Conservation (phyloP, 1,140 invertebrate genomes). For the Lamellibrachia luymesi region DNA sequence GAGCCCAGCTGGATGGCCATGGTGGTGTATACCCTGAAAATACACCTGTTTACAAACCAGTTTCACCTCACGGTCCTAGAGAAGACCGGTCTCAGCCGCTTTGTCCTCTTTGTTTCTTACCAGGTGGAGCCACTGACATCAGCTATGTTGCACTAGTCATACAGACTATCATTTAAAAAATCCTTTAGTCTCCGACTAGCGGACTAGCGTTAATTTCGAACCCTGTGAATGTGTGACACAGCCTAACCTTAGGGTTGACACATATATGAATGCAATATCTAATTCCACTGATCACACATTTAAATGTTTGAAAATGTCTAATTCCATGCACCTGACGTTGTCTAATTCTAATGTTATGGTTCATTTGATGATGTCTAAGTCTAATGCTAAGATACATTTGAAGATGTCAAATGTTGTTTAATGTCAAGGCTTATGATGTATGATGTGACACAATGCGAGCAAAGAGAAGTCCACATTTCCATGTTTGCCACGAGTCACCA, state of each 20-base stretch:
- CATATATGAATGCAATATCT: neutral
- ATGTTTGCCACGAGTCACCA: neutral
- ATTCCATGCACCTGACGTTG: neutral
- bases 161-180: no score
- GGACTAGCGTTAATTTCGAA: neutral
- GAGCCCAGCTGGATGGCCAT: no score
- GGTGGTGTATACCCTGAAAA: no score
- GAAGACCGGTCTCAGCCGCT: no score
- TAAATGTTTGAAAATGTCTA: no score
- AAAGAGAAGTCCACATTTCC: no score
- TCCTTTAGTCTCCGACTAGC: no score
- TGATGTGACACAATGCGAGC: neutral
- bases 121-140: no score
- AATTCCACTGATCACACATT: neutral
- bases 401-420: neutral
- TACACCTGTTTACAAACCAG: no score
- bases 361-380: neutral
- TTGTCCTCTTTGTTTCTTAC: no score
- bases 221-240: neutral
- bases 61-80: no score
- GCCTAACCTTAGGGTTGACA: neutral
- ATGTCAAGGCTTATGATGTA: neutral
- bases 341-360: neutral
- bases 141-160: no score
- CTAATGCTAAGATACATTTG: neutral